Base-by-base conservation (phyloP, 2,888 invertebrate genomes). In the Habrosyne pyritoides region DNA sequence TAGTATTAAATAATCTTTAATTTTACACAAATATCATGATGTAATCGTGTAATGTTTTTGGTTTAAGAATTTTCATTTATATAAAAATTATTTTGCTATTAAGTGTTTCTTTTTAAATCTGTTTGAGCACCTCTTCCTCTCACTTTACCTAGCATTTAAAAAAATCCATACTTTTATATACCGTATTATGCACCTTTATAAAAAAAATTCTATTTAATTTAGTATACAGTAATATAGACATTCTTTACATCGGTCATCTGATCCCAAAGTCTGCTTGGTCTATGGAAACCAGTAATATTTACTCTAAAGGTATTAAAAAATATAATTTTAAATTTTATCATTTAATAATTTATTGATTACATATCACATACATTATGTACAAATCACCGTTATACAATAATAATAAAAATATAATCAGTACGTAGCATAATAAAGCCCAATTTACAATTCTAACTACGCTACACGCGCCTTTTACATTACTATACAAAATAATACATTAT, bases 291-390 rank as follows among this genome's bases (percentile, higher is more conserved):
- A n/a, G n/a, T n/a, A n/a, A n/a, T n/a, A n/a, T n/a, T n/a, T n/a
- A n/a, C n/a, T n/a, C 28, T 28, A 7, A 28, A 8, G 10, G 28
- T n/a, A 10, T 12, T 10, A 33, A n/a, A 33, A 33, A 33, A 33
- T 33, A 28, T n/a, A 2, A 33, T 33, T 33, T n/a, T 3, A 33
- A 33, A 18, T 69, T 69, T 64, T 67, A 73, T 72, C 8, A 49
- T 50, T 50, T 79, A 73, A 76, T 75, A 79, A 73, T 86, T 87
- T 83, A 86, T 83, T 86, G 69, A 77, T 42, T 83, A 75, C 68
- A 78, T 87, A 89, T 89, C 86, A 87, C 87, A 84, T 86, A 83
- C 76, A 81, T 79, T 89, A 90, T 90, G 75, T 91, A 91, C 91
- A 91, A 84, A 85, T 84, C 81, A 86, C 82, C 77, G 71, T 71